These are phyloP conservation scores for Drosophila neotestacea DNA, from an alignment of 2,888 invertebrate genomes.

Conservation along the genomic window DNA sequence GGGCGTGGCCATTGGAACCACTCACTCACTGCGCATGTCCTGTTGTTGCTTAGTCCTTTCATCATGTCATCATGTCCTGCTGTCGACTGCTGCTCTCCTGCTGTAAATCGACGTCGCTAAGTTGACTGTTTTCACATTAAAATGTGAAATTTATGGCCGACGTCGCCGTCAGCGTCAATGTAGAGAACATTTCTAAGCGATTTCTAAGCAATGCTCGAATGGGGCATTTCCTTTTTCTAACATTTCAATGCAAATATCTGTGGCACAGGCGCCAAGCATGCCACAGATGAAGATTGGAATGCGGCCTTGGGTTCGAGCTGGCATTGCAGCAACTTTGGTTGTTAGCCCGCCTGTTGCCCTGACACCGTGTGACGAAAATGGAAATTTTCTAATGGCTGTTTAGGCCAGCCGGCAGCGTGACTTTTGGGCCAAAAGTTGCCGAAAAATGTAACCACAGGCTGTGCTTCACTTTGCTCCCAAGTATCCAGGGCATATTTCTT, in stretches of 20 bases:
- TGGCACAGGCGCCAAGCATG: constrained; percentile 79
- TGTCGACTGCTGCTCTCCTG: constrained; percentile 72
- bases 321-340: neutral
- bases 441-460: constrained; percentile 29
- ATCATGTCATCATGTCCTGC: neutral
- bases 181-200: constrained; percentile 35
- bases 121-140: constrained; percentile 85
- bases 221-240: constrained; percentile 76
- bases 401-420: constrained; percentile 27
- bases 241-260: constrained; percentile 85
- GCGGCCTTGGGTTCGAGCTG: constrained; percentile 24
- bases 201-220: constrained; percentile 65
- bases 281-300: constrained; percentile 68
- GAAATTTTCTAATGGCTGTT: constrained; percentile 81
- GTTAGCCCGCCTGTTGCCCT: constrained; percentile 69
- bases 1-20: neutral
- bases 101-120: constrained; percentile 83
- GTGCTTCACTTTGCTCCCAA: neutral
- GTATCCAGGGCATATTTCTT: neutral
- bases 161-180: constrained; percentile 13
- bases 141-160: constrained; percentile 79
- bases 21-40: constrained; percentile 40
- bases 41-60: neutral
- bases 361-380: constrained; percentile 84
- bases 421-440: constrained; percentile 34